Evolutionary conservation across 2,797 vertebrate species (phyloP).

Genomic region (Enteromius trimaculatus): DNA sequence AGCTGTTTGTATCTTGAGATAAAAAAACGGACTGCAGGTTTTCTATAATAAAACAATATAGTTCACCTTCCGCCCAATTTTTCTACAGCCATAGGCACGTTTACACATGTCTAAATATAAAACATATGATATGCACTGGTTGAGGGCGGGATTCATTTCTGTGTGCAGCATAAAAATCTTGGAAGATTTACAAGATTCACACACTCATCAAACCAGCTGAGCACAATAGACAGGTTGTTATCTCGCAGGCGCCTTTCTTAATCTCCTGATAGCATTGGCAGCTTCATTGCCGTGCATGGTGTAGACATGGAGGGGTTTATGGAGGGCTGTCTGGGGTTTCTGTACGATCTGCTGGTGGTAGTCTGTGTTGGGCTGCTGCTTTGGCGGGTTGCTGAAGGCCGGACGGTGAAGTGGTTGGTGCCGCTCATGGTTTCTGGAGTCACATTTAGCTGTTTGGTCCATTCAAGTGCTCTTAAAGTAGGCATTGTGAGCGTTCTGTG

Average conservation of each 20-base stretch:
- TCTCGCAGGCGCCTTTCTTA: not conserved
- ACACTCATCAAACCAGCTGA: conserved; percentile 16
- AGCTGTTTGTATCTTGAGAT: not conserved
- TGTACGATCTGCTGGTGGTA: not conserved
- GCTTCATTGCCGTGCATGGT: not conserved
- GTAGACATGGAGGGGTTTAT: conserved; percentile 14
- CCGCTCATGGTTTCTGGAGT: conserved; percentile 26
- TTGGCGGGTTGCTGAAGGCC: not conserved
- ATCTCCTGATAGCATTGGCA: conserved; percentile 15
- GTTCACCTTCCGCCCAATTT: not conserved
- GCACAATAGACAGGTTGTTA: conserved; percentile 5
- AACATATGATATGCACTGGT: conserved; percentile 7
- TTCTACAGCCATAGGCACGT: conserved; percentile 5
- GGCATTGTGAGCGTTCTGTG: conserved; percentile 47
- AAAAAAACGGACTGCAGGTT: too few species aligned
- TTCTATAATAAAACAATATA: not conserved
- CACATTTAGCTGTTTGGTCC: conserved; percentile 8
- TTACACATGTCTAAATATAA: conserved; percentile 10
- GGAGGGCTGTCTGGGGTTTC: not conserved
- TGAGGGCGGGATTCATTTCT: conserved; percentile 42
- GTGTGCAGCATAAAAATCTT: conserved; percentile 15
- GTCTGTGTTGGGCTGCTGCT: conserved; percentile 22
- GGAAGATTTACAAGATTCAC: conserved; percentile 30
- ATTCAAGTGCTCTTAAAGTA: conserved; percentile 7
- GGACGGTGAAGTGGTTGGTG: not conserved